phyloP scores from a whole-genome alignment of 37 sponge, comb jelly and placozoan species.

The Lycopodina hypogea region DNA sequence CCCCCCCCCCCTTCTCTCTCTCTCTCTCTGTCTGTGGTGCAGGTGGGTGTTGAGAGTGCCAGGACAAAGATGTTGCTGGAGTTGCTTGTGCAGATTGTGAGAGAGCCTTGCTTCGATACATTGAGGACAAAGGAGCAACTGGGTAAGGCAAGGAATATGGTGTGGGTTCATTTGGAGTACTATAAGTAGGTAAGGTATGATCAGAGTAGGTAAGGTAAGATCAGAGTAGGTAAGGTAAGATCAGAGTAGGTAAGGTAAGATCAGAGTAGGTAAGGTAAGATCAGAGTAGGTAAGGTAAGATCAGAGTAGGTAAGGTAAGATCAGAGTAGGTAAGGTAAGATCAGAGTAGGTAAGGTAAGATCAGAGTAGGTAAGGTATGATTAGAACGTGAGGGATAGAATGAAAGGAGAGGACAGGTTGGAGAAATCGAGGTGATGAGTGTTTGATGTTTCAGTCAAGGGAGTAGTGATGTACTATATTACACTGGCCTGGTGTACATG shows the following conservation, averaged over 20 bases:
- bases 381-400: too few species aligned
- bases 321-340: background rate
- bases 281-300: background rate
- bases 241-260: background rate
- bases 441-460: too few species aligned
- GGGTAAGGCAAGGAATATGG: constrained; percentile 12
- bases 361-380: too few species aligned
- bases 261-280: background rate
- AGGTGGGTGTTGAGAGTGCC: constrained; percentile 39
- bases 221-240: too few species aligned
- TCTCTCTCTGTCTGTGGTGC: too few species aligned
- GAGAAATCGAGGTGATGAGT: too few species aligned
- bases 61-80: constrained; percentile 54
- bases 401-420: too few species aligned
- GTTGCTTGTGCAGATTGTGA: constrained; percentile 50
- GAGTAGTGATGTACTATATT: too few species aligned
- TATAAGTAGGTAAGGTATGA: too few species aligned
- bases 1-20: too few species aligned
- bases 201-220: background rate
- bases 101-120: constrained; percentile 71
- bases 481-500: too few species aligned
- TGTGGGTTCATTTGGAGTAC: too few species aligned
- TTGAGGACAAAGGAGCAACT: constrained; percentile 79
- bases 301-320: background rate
- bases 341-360: background rate